Evolutionary conservation across 1,140 invertebrate species (phyloP).

Genomic region (Dendroctonus valens): DNA sequence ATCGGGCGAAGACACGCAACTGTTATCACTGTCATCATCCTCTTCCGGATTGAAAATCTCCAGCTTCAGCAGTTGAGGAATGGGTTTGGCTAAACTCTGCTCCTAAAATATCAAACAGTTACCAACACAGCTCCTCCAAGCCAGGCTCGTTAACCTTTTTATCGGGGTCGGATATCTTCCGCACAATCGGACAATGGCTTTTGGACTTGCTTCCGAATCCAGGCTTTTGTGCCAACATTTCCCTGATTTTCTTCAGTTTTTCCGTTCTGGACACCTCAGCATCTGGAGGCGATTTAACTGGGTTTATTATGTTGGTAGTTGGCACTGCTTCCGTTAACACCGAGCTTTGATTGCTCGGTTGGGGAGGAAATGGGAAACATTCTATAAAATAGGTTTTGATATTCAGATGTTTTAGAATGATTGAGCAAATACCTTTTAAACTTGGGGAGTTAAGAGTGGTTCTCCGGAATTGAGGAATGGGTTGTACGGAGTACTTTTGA

Average conservation of each 20-base stretch:
- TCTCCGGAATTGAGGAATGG: conserved; percentile 48
- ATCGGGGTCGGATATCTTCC: conserved; percentile 26
- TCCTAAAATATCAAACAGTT: conserved; percentile 1
- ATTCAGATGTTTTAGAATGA: not conserved
- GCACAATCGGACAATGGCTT: conserved; percentile 56
- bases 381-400: not conserved
- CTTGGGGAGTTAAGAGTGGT: conserved; percentile 40
- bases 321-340: not conserved
- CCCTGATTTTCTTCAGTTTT: conserved; percentile 66
- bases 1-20: conserved; percentile 81
- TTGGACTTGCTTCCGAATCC: conserved; percentile 56
- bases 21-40: conserved; percentile 87
- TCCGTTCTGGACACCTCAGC: conserved; percentile 53
- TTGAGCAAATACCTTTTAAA: conserved; percentile 4
- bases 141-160: conserved; percentile 12
- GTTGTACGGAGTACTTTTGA: conserved; percentile 47
- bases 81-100: conserved; percentile 56
- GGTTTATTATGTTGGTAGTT: conserved; percentile 21
- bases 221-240: conserved; percentile 63
- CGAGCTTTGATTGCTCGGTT: too few species aligned
- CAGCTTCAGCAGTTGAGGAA: conserved; percentile 72
- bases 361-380: not conserved
- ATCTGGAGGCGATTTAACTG: conserved; percentile 44
- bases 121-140: not conserved
- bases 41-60: conserved; percentile 89